A percentile compares a stretch with the other conserved stretches of the same genome.
phyloP scores from a whole-genome alignment of 2,113 vertebrate genomes.

The Psittacara wagleri region DNA sequence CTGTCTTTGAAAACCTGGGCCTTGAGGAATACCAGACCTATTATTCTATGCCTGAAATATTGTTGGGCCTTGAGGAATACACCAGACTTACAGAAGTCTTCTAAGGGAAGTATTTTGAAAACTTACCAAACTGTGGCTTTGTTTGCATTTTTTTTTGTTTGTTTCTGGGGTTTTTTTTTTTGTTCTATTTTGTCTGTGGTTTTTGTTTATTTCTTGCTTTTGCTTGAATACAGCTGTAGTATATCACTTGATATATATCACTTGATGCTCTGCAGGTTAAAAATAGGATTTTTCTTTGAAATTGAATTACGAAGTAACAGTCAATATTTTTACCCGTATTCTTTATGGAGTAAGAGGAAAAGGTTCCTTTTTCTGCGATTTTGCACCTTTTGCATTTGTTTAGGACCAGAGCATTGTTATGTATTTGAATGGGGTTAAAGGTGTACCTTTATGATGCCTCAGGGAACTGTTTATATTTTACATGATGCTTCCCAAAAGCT shows the following conservation, averaged over 20 bases:
- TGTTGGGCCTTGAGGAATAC: conserved; percentile 9
- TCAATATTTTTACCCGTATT: background rate
- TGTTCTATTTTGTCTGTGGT: background rate
- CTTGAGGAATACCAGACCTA: conserved; percentile 31
- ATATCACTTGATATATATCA: background rate
- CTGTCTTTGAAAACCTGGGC: conserved; percentile 1
- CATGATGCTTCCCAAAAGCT: background rate
- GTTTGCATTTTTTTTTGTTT: background rate
- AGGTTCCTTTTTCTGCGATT: background rate
- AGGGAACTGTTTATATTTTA: background rate
- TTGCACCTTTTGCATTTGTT: background rate
- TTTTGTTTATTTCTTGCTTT: background rate
- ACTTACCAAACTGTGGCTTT: background rate
- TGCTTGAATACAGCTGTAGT: background rate
- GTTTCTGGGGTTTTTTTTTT: background rate
- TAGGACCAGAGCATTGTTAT: background rate
- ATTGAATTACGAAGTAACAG: background rate
- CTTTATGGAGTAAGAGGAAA: conserved; percentile 35
- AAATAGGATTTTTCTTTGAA: background rate
- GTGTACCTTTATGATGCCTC: background rate
- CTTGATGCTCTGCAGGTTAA: background rate
- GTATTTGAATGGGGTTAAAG: background rate
- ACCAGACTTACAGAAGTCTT: conserved; percentile 3
- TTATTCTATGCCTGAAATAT: background rate
- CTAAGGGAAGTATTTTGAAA: background rate